These are phyloP conservation scores for Brenthis ino DNA, from an alignment of 2,888 invertebrate species.

Conservation along the genomic window DNA sequence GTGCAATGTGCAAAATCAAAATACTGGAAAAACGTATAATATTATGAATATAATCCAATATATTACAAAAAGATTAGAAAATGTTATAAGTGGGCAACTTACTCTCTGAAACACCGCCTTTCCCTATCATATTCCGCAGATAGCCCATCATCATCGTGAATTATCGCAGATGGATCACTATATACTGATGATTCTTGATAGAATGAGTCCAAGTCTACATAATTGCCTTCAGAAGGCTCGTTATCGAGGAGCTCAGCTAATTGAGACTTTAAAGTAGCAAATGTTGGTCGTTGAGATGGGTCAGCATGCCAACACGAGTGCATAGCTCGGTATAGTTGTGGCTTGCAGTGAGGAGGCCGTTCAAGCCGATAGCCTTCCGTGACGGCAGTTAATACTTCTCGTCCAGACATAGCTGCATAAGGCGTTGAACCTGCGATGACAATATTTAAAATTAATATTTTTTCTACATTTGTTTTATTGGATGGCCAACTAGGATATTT, in stretches of 20 bases:
- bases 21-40: no score
- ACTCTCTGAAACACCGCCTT: constrained; percentile 73
- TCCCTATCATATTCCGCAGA: constrained; percentile 77
- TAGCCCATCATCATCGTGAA: constrained; percentile 75
- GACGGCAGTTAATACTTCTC: constrained; percentile 91
- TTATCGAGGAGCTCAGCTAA: constrained; percentile 84
- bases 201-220: constrained; percentile 86
- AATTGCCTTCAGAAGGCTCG: constrained; percentile 84
- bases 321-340: constrained; percentile 78
- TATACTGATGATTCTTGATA: constrained; percentile 84
- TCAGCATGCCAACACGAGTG: constrained; percentile 85
- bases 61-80: no score
- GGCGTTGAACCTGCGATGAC: constrained; percentile 88
- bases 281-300: constrained; percentile 87
- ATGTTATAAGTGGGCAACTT: constrained; percentile 43
- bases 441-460: neutral
- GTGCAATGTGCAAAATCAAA: no score
- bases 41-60: no score
- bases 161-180: constrained; percentile 78
- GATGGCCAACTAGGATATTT: no score
- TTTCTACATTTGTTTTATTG: neutral
- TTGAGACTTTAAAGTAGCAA: constrained; percentile 83
- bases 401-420: constrained; percentile 91
- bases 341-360: constrained; percentile 89
- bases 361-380: constrained; percentile 90